Conservation (phyloP, 1,140 invertebrate species). For the Lasaia peninsularis region DNA sequence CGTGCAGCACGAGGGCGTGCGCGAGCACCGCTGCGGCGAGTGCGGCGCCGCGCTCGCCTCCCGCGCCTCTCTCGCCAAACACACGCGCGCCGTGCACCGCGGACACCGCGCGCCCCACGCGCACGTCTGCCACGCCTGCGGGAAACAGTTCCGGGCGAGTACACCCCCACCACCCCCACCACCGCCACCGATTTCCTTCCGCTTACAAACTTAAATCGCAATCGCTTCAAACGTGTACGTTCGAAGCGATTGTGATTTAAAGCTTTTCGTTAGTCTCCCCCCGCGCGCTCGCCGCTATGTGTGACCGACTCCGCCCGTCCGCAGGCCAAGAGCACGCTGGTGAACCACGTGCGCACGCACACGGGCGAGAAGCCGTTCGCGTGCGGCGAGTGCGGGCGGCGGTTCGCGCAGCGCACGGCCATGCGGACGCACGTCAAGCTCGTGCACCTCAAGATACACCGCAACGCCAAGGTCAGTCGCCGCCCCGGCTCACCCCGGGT, state of each 20-base stretch:
- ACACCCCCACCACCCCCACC: no score
- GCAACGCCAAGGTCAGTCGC: slow-evolving; percentile 35
- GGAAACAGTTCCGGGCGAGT: slow-evolving; percentile 54
- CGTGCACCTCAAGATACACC: slow-evolving; percentile 53
- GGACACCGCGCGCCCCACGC: slow-evolving; percentile 36
- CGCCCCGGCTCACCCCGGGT: no score
- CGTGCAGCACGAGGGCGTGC: slow-evolving; percentile 49
- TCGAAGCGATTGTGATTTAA: no score
- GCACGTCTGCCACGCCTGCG: slow-evolving; percentile 58
- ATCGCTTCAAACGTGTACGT: no score
- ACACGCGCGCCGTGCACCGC: slow-evolving; percentile 42
- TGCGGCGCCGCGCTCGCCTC: slow-evolving; percentile 45
- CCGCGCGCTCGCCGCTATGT: background rate
- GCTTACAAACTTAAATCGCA: no score
- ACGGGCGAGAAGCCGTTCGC: slow-evolving; percentile 79
- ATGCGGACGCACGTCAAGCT: slow-evolving; percentile 59
- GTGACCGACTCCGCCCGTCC: no score
- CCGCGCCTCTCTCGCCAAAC: slow-evolving; percentile 40
- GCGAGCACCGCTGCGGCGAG: slow-evolving; percentile 40
- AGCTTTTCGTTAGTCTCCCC: no score
- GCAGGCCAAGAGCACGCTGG: slow-evolving; percentile 73
- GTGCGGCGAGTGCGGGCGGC: slow-evolving; percentile 71
- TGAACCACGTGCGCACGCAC: slow-evolving; percentile 80
- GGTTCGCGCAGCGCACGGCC: slow-evolving; percentile 60
- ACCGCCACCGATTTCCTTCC: no score